phyloP scores from a whole-genome alignment of 2,113 vertebrate species.

The Grantiella picta region DNA sequence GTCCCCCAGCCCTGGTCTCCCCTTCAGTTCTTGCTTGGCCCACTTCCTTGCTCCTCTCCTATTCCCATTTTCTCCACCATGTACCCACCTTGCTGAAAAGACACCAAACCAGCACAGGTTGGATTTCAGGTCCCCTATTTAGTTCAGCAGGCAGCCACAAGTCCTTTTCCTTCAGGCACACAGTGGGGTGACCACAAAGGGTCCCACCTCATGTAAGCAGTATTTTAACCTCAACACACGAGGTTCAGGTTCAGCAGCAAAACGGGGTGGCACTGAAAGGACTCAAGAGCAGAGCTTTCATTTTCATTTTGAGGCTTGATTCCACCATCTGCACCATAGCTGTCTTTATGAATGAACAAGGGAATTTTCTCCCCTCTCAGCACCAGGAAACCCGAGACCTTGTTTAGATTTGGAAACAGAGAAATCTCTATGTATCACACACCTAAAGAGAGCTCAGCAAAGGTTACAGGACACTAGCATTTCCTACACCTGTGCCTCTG shows the following conservation, averaged over 20 bases:
- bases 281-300: neutral
- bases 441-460: neutral
- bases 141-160: rapidly evolving
- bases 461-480: neutral
- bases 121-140: neutral
- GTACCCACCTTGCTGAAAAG: neutral
- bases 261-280: neutral
- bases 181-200: neutral
- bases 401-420: neutral
- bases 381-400: neutral
- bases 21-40: neutral
- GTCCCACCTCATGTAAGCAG: neutral
- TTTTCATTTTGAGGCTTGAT: neutral
- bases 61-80: rapidly evolving
- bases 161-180: neutral
- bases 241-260: neutral
- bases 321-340: neutral
- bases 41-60: neutral
- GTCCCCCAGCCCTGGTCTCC: neutral
- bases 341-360: neutral
- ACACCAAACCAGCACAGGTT: neutral
- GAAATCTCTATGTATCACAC: neutral
- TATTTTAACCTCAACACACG: neutral
- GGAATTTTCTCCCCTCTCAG: neutral
- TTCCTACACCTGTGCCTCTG: neutral